phyloP scores from a whole-genome alignment of 2,113 vertebrate genomes.

The Pelecanoides urinatrix region DNA sequence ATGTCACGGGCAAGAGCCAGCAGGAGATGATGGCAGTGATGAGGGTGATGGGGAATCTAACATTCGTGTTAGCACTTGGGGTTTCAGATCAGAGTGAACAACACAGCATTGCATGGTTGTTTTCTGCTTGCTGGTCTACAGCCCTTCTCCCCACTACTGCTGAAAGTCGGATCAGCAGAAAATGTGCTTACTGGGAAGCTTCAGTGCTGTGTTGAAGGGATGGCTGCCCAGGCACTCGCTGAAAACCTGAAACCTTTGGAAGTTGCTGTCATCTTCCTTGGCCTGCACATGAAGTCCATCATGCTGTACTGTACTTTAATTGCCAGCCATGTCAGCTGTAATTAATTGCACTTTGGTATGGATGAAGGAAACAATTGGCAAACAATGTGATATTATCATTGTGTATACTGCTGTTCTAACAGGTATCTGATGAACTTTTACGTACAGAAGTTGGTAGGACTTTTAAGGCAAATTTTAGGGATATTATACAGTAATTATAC shows the following conservation, averaged over 20 bases:
- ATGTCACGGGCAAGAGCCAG: not conserved
- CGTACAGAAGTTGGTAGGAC: fast-evolving
- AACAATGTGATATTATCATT: not conserved
- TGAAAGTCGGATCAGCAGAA: not conserved
- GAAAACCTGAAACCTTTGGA: not conserved
- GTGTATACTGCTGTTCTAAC: not conserved
- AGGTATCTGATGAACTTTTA: not conserved
- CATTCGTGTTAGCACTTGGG: not conserved
- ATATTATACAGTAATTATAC: not conserved
- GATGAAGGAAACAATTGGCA: not conserved
- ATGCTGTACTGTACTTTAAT: not conserved
- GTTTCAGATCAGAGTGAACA: not conserved
- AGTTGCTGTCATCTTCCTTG: not conserved
- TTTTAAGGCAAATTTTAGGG: not conserved
- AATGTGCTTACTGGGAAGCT: not conserved
- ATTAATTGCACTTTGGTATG: not conserved
- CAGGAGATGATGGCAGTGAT: not conserved
- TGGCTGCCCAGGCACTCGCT: not conserved
- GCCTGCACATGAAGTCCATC: fast-evolving
- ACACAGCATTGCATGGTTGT: fast-evolving
- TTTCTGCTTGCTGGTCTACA: not conserved
- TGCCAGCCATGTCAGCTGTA: not conserved
- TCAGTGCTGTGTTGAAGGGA: not conserved
- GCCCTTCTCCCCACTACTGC: not conserved
- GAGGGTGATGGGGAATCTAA: not conserved